Conservation (phyloP, 2,113 vertebrate genomes). For the Bubo blakistoni region DNA sequence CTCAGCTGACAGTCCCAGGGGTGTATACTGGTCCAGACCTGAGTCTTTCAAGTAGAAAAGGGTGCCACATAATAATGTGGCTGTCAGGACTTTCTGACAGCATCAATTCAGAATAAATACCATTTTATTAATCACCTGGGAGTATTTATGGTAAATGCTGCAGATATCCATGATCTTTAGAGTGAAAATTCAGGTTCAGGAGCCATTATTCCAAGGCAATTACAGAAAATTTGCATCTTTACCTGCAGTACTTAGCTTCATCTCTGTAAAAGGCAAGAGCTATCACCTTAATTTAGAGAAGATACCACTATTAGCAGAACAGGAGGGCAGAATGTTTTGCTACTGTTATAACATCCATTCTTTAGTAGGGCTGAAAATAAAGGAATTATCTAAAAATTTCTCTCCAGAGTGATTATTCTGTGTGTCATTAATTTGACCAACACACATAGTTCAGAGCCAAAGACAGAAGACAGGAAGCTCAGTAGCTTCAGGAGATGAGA, state of each 20-base stretch:
- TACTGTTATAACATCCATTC: background rate
- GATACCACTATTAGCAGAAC: background rate
- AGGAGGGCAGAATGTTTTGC: background rate
- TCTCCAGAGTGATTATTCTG: background rate
- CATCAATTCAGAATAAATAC: background rate
- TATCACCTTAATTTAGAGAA: background rate
- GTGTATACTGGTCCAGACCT: background rate
- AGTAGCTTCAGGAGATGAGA: background rate
- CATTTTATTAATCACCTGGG: background rate
- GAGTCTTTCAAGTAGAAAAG: background rate
- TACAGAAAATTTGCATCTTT: background rate
- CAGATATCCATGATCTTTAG: background rate
- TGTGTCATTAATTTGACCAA: background rate
- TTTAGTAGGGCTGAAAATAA: background rate
- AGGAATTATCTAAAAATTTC: background rate
- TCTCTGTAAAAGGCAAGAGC: background rate
- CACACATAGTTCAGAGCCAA: background rate
- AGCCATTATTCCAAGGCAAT: background rate
- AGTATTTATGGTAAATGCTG: background rate
- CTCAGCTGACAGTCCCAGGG: background rate
- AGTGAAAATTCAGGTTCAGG: background rate
- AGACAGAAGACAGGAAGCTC: background rate
- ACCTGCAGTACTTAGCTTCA: background rate
- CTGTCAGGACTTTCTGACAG: background rate
- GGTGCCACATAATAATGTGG: background rate